Percentiles rank a stretch among this genome's conserved stretches.
Conservation (phyloP, 2,113 vertebrate genomes). For the Coracopsis vasa region DNA sequence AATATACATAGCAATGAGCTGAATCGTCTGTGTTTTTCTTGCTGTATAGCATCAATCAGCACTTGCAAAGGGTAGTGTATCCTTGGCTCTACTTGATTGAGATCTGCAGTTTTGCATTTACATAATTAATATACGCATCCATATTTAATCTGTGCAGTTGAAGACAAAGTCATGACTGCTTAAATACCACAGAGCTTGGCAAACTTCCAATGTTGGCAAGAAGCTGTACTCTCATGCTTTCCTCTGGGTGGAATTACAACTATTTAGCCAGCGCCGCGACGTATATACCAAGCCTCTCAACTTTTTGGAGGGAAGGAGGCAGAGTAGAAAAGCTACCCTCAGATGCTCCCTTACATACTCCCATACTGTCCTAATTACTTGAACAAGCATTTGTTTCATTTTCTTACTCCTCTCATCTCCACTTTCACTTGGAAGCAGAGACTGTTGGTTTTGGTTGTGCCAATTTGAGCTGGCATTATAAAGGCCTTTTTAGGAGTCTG, state of each 20-base stretch:
- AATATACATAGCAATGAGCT: constrained; percentile 11
- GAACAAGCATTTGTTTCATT: background rate
- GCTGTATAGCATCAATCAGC: background rate
- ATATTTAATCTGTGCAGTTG: constrained; percentile 60
- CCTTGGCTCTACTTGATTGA: constrained; percentile 47
- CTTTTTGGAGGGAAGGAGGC: background rate
- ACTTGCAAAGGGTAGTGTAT: constrained; percentile 46
- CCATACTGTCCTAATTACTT: background rate
- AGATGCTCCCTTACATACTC: background rate
- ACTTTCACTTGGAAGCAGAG: background rate
- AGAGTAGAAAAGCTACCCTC: background rate
- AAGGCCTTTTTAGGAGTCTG: background rate
- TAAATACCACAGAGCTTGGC: constrained; percentile 33
- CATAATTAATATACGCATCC: constrained; percentile 58
- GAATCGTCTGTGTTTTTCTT: background rate
- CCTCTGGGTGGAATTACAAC: background rate
- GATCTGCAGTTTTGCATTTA: constrained; percentile 25
- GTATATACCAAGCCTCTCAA: accelerated
- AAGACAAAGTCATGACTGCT: constrained; percentile 41
- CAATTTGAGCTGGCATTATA: background rate
- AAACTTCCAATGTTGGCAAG: background rate
- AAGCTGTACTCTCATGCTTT: background rate
- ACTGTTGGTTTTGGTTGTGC: background rate
- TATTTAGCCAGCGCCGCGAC: background rate
- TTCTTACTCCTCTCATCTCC: background rate